Percentiles rank a stretch among this genome's conserved stretches.
phyloP scores from a whole-genome alignment of 2,797 vertebrate species.

The Chromobotia macracanthus region DNA sequence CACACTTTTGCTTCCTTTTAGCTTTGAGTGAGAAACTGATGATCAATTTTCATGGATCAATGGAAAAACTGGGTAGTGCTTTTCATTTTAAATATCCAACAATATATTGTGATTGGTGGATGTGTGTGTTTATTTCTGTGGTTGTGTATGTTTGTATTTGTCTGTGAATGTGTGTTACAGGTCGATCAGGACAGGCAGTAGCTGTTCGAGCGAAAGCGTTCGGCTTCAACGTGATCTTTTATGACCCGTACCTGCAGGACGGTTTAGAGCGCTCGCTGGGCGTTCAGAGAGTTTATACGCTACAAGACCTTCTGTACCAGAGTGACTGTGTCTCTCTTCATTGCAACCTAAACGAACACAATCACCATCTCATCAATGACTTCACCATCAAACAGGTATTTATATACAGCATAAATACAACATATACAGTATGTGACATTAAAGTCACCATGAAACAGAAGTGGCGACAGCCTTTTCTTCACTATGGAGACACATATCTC shows the following conservation, averaged over 20 bases:
- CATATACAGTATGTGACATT: no score
- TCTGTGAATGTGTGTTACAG: conserved; percentile 75
- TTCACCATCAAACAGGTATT: conserved; percentile 99
- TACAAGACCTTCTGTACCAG: conserved; percentile 97
- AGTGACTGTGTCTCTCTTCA: conserved; percentile 98
- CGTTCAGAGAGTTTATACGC: conserved; percentile 94
- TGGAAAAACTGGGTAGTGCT: no score
- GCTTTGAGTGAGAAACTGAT: no score
- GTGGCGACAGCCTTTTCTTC: no score
- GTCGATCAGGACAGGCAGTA: conserved; percentile 94
- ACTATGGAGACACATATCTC: no score
- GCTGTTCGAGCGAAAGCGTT: conserved; percentile 95
- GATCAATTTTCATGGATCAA: no score
- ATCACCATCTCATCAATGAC: conserved; percentile 99
- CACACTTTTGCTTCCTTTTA: no score
- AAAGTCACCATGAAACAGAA: no score
- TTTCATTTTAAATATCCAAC: no score
- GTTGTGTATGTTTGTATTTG: no score
- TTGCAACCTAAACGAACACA: conserved; percentile 97
- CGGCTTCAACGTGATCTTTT: conserved; percentile 96
- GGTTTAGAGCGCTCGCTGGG: conserved; percentile 94
- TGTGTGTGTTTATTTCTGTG: conserved; percentile 16
- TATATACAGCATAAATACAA: not conserved
- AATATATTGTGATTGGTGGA: not conserved
- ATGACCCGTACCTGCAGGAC: conserved; percentile 97